Conservation (phyloP, 2,888 invertebrate species). For the Andrena minutula region DNA sequence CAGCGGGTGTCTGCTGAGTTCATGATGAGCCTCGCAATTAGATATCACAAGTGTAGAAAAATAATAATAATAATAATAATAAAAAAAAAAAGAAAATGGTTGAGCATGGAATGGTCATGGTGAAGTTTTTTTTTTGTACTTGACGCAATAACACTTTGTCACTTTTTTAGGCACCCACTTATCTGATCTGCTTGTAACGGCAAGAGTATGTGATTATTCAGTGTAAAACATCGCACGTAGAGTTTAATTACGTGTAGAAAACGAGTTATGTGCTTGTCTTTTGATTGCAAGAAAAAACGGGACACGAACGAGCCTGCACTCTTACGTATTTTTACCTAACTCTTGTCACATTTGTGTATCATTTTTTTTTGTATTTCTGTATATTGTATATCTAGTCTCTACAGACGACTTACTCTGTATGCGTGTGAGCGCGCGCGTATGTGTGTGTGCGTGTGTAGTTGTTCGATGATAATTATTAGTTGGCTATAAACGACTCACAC, state of each 20-base stretch:
- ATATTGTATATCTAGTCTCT: slow-evolving; percentile 44
- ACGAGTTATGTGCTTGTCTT: slow-evolving; percentile 59
- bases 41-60: slow-evolving; percentile 59
- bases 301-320: slow-evolving; percentile 76
- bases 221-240: slow-evolving; percentile 65
- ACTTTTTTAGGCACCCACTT: slow-evolving; percentile 54
- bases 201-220: slow-evolving; percentile 53
- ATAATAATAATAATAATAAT: too few relatives aligned
- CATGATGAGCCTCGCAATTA: slow-evolving; percentile 55
- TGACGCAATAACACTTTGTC: slow-evolving; percentile 47
- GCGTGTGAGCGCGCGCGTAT: slow-evolving; percentile 29
- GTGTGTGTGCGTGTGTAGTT: slow-evolving; percentile 65
- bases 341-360: slow-evolving; percentile 44
- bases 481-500: slow-evolving; percentile 79
- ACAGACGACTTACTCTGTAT: slow-evolving; percentile 56
- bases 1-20: slow-evolving; percentile 62
- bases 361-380: slow-evolving; percentile 23
- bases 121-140: slow-evolving; percentile 39
- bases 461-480: slow-evolving; percentile 73
- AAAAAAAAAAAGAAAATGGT: slow-evolving; percentile 10
- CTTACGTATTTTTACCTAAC: slow-evolving; percentile 68
- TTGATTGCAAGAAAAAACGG: slow-evolving; percentile 55
- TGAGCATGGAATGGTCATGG: slow-evolving; percentile 72
- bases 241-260: slow-evolving; percentile 53
- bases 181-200: slow-evolving; percentile 53